Conservation (phyloP, 2,113 vertebrate genomes). For the Myotis yumanensis region DNA sequence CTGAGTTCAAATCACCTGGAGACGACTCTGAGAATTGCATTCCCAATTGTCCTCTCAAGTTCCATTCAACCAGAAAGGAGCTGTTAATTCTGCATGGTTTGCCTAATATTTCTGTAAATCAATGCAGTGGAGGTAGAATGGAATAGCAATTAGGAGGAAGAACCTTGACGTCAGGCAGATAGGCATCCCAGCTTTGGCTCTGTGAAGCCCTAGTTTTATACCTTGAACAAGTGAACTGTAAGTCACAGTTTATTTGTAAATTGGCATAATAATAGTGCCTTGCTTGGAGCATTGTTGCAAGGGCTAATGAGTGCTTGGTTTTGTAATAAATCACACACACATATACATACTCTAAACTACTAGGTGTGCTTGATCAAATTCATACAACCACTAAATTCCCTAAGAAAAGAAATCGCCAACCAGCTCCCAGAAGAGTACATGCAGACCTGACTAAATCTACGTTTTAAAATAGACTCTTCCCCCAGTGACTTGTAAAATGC, state of each 20-base stretch:
- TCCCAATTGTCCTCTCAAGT: neutral
- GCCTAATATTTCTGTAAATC: neutral
- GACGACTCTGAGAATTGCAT: neutral
- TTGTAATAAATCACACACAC: neutral
- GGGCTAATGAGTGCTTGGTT: neutral
- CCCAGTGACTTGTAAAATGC: neutral
- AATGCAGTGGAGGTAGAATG: neutral
- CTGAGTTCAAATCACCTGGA: neutral
- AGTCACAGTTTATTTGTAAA: neutral
- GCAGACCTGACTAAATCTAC: conserved; percentile 23
- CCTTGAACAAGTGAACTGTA: neutral
- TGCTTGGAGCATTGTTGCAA: neutral
- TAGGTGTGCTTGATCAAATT: conserved; percentile 3
- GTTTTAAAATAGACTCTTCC: conserved; percentile 39
- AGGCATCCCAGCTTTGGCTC: neutral
- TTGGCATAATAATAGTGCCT: neutral
- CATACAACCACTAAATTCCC: neutral
- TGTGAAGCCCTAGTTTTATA: neutral
- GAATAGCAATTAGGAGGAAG: conserved; percentile 11
- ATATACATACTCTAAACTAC: neutral
- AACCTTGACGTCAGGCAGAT: neutral
- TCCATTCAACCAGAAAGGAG: conserved; percentile 8
- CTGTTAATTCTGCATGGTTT: conserved; percentile 1
- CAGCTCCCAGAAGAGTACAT: neutral
- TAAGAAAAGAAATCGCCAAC: neutral